A percentile compares a stretch with the other conserved stretches of the same genome.
These are phyloP conservation scores for Stegophylla sp. DNA, from an alignment of 2,888 invertebrate genomes.

Conservation along the genomic window DNA sequence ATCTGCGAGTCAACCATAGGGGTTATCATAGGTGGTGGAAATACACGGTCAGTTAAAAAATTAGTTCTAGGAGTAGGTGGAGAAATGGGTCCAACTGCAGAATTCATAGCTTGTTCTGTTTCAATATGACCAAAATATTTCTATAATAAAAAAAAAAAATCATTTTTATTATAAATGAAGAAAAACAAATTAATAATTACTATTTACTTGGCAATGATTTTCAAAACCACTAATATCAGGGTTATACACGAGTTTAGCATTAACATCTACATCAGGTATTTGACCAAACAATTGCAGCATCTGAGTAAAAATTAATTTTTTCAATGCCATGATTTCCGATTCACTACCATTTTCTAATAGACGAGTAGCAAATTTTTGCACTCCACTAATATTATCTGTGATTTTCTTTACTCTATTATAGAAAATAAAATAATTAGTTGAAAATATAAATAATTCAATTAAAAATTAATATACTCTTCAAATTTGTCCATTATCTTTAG, in stretches of 20 bases:
- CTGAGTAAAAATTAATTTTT: conserved; percentile 79
- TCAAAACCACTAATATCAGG: conserved; percentile 48
- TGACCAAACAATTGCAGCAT: conserved; percentile 75
- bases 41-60: conserved; percentile 50
- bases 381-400: conserved; percentile 83
- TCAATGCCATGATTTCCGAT: conserved; percentile 82
- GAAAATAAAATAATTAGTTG: conserved; percentile 30
- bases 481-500: conserved; percentile 88
- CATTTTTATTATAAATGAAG: neutral
- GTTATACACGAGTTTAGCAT: conserved; percentile 33
- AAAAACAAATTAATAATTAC: neutral
- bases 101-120: conserved; percentile 34
- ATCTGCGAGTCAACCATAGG: conserved; percentile 42
- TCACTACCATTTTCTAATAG: conserved; percentile 84
- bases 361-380: conserved; percentile 82
- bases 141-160: conserved; percentile 1
- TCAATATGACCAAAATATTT: conserved; percentile 53
- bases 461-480: conserved; percentile 67
- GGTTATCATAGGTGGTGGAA: conserved; percentile 30
- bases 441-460: conserved; percentile 28
- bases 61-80: conserved; percentile 57
- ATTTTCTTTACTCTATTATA: conserved; percentile 77
- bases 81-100: conserved; percentile 45
- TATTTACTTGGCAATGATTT: conserved; percentile 43
- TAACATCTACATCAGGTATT: conserved; percentile 49